Conservation (phyloP, 2,113 vertebrate species). For the Agelaius tricolor region DNA sequence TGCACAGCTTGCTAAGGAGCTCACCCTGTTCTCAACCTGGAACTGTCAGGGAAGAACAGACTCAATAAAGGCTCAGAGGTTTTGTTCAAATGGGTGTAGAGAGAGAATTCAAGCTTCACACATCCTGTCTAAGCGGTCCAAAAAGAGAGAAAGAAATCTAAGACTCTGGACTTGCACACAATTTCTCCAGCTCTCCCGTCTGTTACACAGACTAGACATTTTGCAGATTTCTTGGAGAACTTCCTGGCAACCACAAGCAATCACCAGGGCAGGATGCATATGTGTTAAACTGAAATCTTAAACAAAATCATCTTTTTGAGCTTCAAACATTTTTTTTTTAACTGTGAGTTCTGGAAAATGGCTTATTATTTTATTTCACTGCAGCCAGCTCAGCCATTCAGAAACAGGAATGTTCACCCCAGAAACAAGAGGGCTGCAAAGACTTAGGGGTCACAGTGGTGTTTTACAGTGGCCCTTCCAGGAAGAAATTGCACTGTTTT, state of each 20-base stretch:
- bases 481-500: not conserved
- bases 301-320: slow-evolving; percentile 53
- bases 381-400: not conserved
- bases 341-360: slow-evolving; percentile 2
- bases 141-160: slow-evolving; percentile 24
- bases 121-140: not conserved
- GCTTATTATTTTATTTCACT: not conserved
- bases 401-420: not conserved
- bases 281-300: slow-evolving; percentile 61
- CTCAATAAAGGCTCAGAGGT: slow-evolving; percentile 10
- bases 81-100: slow-evolving; percentile 29
- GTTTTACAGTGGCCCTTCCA: not conserved
- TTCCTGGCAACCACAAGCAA: slow-evolving; percentile 62
- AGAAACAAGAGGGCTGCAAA: not conserved
- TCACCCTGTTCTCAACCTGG: slow-evolving; percentile 30
- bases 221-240: slow-evolving; percentile 65
- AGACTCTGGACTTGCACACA: slow-evolving; percentile 46
- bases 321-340: not conserved
- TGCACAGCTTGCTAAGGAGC: slow-evolving; percentile 21
- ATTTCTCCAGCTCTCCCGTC: slow-evolving; percentile 45
- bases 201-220: slow-evolving; percentile 59
- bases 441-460: not conserved
- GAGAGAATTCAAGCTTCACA: slow-evolving; percentile 33
- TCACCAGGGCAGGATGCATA: slow-evolving; percentile 61
- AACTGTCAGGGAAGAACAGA: not conserved